Percentiles rank a stretch among this genome's conserved stretches.
Evolutionary conservation across 2,888 invertebrate species (phyloP).

Genomic region (Caenorhabditis wallacei): DNA sequence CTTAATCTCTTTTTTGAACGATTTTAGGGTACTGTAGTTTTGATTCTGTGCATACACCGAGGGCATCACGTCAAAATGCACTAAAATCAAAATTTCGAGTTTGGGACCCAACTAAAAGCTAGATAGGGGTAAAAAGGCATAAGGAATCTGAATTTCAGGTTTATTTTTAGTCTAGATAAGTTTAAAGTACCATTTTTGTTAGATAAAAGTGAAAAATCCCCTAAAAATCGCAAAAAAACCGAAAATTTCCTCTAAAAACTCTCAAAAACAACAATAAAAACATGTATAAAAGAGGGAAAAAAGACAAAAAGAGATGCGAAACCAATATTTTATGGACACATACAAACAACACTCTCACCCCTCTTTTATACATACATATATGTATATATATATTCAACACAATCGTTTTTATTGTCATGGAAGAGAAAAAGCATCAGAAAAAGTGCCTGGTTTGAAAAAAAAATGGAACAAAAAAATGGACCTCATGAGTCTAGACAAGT

Average conservation of each 20-base stretch:
- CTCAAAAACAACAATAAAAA: constrained; percentile 1
- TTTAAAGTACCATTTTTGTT: too few relatives aligned
- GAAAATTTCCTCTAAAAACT: neutral
- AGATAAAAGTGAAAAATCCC: neutral
- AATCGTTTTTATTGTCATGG: constrained; percentile 4
- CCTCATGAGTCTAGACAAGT: too few relatives aligned
- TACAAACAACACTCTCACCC: neutral
- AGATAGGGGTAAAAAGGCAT: too few relatives aligned
- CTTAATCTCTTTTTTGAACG: too few relatives aligned
- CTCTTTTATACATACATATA: neutral
- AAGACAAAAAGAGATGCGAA: neutral
- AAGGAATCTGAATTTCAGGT: too few relatives aligned
- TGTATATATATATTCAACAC: neutral
- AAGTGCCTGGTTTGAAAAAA: neutral
- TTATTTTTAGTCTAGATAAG: too few relatives aligned
- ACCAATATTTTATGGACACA: constrained; percentile 6
- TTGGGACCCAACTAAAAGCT: too few relatives aligned
- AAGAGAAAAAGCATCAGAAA: neutral
- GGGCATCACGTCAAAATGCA: neutral
- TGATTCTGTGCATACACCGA: too few relatives aligned
- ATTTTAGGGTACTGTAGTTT: too few relatives aligned
- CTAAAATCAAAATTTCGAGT: too few relatives aligned
- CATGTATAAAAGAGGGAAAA: neutral
- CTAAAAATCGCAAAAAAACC: neutral
- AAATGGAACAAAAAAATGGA: too few relatives aligned